Base-by-base conservation (phyloP, 2,888 invertebrate species). In the Tigriopus californicus region DNA sequence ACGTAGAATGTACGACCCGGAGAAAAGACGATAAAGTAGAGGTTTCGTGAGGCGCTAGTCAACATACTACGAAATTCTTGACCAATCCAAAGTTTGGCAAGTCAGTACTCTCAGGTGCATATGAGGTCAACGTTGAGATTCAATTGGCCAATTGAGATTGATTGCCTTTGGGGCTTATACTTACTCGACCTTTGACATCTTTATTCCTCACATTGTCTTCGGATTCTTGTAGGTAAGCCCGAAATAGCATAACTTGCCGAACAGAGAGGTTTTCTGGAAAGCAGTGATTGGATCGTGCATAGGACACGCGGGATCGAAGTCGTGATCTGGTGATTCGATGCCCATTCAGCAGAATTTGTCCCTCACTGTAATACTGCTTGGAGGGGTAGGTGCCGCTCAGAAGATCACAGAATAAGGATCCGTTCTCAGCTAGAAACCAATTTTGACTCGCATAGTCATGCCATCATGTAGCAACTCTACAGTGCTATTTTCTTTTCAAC, bases 261-360 rank as follows among this genome's bases (percentile, higher is more conserved):
- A 88, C 88, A 5, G 89, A 88, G 78, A 94, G 81, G 63, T 85
- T 80, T 0, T 85, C 82, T 67, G 85, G 85, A n/a, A 90, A 74
- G 62, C 83, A 79, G 24, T 80, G 78, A 68, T 86, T 83, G 65
- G 79, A 77, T 52, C 82, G 79, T 5, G 87, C 81, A 67, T 84
- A 85, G 1, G 85, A 83, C 0, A 83, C 80, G 13, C 86, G 75
- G 55, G 79, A 78, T 58, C 80, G 74, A 48, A 94, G 74, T 13
- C 81, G 80, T 4, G 77, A 42, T 5, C 52, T 18, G 13, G 20
- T 22, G n/a, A 48, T 49, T n/a, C 42, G 52, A n/a, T 52, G 33
- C 13, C 42, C 52, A 42, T 92, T 92, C 13, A 92, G 75, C 33
- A 33, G 8, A 33, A 33, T 33, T 33, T 33, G 33, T 3, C 33